These are phyloP conservation scores for Hecatera dysodea DNA, from an alignment of 2,888 invertebrate species.

Conservation along the genomic window DNA sequence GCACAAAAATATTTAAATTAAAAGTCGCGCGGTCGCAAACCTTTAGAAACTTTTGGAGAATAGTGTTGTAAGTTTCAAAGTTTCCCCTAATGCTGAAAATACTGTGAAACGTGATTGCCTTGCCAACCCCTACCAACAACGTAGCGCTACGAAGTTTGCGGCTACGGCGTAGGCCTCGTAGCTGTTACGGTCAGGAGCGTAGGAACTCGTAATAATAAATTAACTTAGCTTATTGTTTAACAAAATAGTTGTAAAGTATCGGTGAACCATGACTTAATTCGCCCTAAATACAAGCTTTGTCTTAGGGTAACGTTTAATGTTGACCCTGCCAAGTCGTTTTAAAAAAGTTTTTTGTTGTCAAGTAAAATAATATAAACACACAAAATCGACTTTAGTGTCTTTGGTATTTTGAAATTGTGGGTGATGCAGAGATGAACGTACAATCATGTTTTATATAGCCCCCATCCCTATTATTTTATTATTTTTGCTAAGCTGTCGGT, in stretches of 20 bases:
- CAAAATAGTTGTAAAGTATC: background rate
- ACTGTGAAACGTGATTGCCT: background rate
- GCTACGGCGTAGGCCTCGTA: conserved; percentile 33
- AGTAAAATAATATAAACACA: too few species aligned
- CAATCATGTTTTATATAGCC: too few species aligned
- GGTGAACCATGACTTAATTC: too few species aligned
- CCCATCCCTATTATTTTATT: too few species aligned
- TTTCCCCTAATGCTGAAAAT: background rate
- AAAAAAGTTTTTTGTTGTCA: too few species aligned
- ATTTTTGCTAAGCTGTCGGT: too few species aligned
- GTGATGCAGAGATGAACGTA: too few species aligned
- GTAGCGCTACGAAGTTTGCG: conserved; percentile 7
- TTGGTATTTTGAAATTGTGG: too few species aligned
- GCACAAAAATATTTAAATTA: background rate
- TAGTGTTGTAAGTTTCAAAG: background rate
- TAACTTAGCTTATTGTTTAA: conserved; percentile 11
- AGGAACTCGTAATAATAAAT: conserved; percentile 10
- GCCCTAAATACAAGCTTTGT: too few species aligned
- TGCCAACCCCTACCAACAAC: background rate
- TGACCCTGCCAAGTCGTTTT: too few species aligned
- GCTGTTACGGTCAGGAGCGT: background rate
- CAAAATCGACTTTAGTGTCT: too few species aligned
- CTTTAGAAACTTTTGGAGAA: background rate
- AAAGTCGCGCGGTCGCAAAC: background rate
- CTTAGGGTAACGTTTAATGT: too few species aligned